These are phyloP conservation scores for Eulithis prunata DNA, from an alignment of 2,888 invertebrate species.

Conservation along the genomic window DNA sequence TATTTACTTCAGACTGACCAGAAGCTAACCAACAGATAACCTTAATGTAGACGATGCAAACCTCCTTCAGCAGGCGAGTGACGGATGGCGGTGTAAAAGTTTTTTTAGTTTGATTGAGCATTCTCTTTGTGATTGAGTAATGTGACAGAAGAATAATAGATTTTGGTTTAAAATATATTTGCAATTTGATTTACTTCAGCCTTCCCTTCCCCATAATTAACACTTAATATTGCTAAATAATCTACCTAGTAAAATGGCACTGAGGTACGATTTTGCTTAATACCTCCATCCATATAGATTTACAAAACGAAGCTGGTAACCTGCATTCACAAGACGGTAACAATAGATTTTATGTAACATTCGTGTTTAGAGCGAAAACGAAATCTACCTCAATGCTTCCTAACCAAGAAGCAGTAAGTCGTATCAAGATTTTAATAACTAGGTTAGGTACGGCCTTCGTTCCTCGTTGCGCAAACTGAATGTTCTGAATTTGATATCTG, in stretches of 20 bases:
- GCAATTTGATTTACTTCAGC: too few species aligned
- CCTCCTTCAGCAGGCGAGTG: too few species aligned
- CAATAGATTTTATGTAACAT: constrained; percentile 69
- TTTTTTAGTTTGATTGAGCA: too few species aligned
- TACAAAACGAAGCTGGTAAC: constrained; percentile 52
- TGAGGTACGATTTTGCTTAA: constrained; percentile 31
- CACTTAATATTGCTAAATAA: constrained; percentile 3
- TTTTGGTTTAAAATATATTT: too few species aligned
- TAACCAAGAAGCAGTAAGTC: constrained; percentile 62
- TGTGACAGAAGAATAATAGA: too few species aligned
- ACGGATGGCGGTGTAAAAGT: too few species aligned
- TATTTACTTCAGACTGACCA: too few species aligned
- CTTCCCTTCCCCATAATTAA: too few species aligned
- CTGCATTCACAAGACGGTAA: constrained; percentile 46
- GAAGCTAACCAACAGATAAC: not conserved
- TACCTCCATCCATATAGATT: constrained; percentile 35
- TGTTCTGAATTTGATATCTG: constrained; percentile 31
- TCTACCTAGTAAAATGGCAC: not conserved
- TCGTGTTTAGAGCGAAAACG: constrained; percentile 62
- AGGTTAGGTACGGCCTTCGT: constrained; percentile 41
- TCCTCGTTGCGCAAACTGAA: constrained; percentile 50
- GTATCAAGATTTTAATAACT: constrained; percentile 57
- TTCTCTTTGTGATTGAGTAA: too few species aligned
- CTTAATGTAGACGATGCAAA: too few species aligned
- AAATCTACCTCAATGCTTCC: constrained; percentile 56